A percentile compares a stretch with the other conserved stretches of the same genome.
Evolutionary conservation across 1,140 invertebrate genomes (phyloP).

Genomic region (Lethocerus indicus): DNA sequence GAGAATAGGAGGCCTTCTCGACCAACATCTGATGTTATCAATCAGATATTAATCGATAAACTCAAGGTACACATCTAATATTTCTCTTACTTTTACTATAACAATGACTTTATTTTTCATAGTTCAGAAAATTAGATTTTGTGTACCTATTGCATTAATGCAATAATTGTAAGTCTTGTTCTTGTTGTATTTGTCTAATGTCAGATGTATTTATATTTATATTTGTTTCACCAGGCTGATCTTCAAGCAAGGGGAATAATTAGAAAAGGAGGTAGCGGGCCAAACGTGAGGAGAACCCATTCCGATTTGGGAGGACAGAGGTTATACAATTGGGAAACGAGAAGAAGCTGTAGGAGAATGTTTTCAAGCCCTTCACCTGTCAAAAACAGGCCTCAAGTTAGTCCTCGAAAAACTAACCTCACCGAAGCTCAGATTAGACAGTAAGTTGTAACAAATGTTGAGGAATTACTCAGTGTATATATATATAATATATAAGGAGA

Average conservation of each 20-base stretch:
- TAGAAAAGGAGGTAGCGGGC: conserved; percentile 22
- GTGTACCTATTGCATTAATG: no score
- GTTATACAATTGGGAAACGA: conserved; percentile 34
- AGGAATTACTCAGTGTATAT: no score
- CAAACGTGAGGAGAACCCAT: conserved; percentile 36
- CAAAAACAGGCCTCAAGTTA: conserved; percentile 32
- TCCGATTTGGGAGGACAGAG: conserved; percentile 39
- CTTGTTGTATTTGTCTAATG: conserved; percentile 4
- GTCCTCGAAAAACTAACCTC: no score
- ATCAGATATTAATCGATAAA: conserved; percentile 40
- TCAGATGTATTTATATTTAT: not conserved
- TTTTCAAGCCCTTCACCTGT: conserved; percentile 43
- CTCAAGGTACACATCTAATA: conserved; percentile 43
- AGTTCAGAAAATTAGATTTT: no score
- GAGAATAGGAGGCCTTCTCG: conserved; percentile 24
- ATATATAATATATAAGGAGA: no score
- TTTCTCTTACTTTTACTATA: no score
- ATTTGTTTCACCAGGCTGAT: conserved; percentile 29
- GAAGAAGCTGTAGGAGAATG: conserved; percentile 32
- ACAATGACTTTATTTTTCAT: no score
- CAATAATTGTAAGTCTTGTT: no score
- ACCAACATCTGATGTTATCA: conserved; percentile 40
- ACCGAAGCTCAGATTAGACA: conserved; percentile 2
- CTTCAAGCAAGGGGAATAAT: conserved; percentile 29
- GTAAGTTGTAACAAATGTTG: not conserved